phyloP scores from a whole-genome alignment of 2,888 invertebrate genomes.

The Synergus gifuensis region DNA sequence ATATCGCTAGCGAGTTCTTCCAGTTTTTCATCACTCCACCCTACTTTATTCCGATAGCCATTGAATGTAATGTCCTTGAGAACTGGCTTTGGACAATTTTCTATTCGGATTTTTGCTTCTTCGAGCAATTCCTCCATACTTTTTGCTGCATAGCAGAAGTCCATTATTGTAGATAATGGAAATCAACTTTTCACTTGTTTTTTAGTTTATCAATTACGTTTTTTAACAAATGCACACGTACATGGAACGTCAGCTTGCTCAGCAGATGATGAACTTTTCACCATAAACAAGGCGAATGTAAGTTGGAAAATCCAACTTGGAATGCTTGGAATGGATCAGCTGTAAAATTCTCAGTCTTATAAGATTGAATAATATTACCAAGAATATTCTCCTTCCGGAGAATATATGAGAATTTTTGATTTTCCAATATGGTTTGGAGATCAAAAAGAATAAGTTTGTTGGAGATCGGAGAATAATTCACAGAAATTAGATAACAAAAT shows the following conservation, averaged over 20 bases:
- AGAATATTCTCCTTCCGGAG: too few species aligned
- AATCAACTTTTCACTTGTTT: neutral
- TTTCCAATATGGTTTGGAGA: too few species aligned
- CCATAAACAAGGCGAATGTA: too few species aligned
- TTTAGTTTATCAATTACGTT: constrained; percentile 25
- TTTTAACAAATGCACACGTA: neutral
- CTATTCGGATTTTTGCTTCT: neutral
- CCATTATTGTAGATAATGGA: neutral
- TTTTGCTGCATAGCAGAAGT: neutral
- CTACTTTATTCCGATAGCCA: neutral
- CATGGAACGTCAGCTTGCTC: neutral
- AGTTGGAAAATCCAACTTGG: too few species aligned
- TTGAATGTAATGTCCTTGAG: neutral
- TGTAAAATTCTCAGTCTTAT: too few species aligned
- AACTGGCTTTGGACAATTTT: neutral
- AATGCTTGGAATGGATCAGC: too few species aligned
- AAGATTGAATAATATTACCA: too few species aligned
- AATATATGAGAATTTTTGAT: too few species aligned
- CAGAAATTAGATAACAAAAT: too few species aligned
- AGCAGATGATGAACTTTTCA: too few species aligned
- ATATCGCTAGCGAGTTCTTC: neutral
- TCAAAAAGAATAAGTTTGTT: too few species aligned
- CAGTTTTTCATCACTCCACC: neutral
- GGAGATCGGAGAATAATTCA: too few species aligned
- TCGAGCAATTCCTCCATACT: neutral